phyloP scores from a whole-genome alignment of 2,113 vertebrate species.

The Acrocephalus arundinaceus region DNA sequence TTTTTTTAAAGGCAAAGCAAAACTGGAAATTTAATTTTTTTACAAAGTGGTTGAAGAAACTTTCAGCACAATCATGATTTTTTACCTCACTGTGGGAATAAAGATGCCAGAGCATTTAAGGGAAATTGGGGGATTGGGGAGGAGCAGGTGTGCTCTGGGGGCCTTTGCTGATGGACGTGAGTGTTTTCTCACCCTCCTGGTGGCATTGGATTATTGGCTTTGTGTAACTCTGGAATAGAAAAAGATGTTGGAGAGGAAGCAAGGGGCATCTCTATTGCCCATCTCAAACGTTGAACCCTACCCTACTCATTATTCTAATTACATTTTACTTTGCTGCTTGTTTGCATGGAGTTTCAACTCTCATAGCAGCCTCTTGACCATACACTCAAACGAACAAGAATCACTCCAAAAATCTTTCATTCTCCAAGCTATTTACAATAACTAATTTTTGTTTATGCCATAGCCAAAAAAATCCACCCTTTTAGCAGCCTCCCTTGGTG shows the following conservation, averaged over 20 bases:
- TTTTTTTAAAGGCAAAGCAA: not conserved
- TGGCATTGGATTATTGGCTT: not conserved
- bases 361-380: not conserved
- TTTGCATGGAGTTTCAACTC: not conserved
- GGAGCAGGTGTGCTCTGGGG: not conserved
- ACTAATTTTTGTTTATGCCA: not conserved
- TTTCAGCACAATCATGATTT: not conserved
- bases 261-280: not conserved
- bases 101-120: not conserved
- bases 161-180: not conserved
- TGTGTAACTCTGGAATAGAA: accelerated
- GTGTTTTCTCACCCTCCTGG: not conserved
- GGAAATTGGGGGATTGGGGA: accelerated
- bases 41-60: not conserved
- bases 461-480: not conserved
- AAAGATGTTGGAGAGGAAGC: not conserved
- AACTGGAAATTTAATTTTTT: not conserved
- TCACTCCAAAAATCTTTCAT: not conserved
- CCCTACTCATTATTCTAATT: not conserved
- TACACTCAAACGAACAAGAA: not conserved
- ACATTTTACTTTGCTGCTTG: not conserved
- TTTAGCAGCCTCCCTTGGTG: not conserved
- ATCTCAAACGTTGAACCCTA: not conserved
- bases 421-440: not conserved
- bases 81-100: accelerated